Evolutionary conservation across 2,888 invertebrate species (phyloP), one percentile per base, ranked within the genome.

Genomic region (Capitulum mitella): DNA sequence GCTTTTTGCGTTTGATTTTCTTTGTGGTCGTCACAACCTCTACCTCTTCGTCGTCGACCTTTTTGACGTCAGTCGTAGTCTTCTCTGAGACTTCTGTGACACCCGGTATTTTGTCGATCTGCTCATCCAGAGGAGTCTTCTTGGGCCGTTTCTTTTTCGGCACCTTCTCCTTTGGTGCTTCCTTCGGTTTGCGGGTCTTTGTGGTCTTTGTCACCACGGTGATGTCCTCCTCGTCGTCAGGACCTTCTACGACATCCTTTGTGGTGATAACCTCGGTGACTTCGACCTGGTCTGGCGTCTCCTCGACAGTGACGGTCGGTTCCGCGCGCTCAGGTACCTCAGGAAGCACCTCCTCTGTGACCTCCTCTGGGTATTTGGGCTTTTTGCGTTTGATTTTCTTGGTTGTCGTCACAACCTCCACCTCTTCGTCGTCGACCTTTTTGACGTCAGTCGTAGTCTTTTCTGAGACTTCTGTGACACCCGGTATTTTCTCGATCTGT

Each of bases 301-400:
- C 78, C 32, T 81, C 80, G 43, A 48, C 78, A 12, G 77, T 80
- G 19, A 77, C 74, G n/a, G 79, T 80, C 19, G 70, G 78, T 70
- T 80, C 79, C 19, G 12, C 51, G 3, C 22, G 12, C 51, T 51
- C 14, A 3, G 51, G 51, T 19, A 51, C 22, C 3, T 43, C 40
- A 29, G 1, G 64, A 40, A 61, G 75, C 26, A 64, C 29, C 61
- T 46, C 51, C 19, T 51, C 51, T 3, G 19, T 51, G 19, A 22
- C 22, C 22, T 51, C 51, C 19, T 14, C 22, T 3, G 3, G 3
- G 51, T 51, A 14, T 51, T 8, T 51, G 22, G 51, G 51, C 51
- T 51, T 51, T 22, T 51, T 51, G 3, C 51, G 51, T 19, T 51
- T 51, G 51, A 51, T 51, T 51, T 51, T 51, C 51, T 51, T 51